Evolutionary conservation across 2,113 vertebrate genomes (phyloP).

Genomic region (Thomomys bottae): DNA sequence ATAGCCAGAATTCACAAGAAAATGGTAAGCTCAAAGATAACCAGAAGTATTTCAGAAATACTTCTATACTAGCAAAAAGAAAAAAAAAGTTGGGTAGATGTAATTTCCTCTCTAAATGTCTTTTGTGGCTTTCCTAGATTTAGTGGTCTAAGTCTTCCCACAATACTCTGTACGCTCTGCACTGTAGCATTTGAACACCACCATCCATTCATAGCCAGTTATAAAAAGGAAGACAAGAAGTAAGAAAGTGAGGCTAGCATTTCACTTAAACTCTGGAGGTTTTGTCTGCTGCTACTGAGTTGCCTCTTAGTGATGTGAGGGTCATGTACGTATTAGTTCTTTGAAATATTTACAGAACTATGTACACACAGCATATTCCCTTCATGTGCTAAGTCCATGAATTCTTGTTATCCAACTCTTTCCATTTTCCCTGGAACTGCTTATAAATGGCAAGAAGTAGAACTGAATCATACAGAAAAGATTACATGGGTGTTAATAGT

Average conservation of each 20-base stretch:
- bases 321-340: background rate
- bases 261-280: background rate
- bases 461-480: slow-evolving; percentile 21
- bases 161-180: background rate
- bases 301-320: background rate
- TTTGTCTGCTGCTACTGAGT: background rate
- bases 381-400: background rate
- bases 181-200: background rate
- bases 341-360: background rate
- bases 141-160: background rate
- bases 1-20: background rate
- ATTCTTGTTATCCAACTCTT: background rate
- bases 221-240: background rate
- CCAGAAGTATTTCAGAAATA: background rate
- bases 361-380: background rate
- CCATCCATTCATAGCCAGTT: background rate
- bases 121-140: background rate
- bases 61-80: background rate
- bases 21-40: background rate
- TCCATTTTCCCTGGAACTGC: slow-evolving; percentile 2
- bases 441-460: slow-evolving; percentile 19
- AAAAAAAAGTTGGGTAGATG: background rate
- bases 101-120: background rate
- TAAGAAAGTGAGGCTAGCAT: background rate
- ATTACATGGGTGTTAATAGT: background rate